These are phyloP conservation scores for Pentalonia nigronervosa DNA, from an alignment of 1,140 invertebrate species.

Conservation along the genomic window DNA sequence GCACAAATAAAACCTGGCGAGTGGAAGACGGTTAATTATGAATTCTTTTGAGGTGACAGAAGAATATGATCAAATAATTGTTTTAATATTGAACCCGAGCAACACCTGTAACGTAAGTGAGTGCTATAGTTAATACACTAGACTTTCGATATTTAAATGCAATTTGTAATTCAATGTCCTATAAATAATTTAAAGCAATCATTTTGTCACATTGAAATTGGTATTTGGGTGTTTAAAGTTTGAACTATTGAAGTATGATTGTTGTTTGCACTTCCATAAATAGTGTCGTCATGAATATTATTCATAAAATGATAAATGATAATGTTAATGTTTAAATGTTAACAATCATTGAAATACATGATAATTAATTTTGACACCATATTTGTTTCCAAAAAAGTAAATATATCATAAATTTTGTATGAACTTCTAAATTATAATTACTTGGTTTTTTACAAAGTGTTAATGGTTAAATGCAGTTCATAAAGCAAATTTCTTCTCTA, in stretches of 20 bases:
- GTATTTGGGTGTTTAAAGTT: neutral
- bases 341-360: neutral
- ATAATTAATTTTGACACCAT: neutral
- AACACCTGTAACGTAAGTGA: neutral
- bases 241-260: neutral
- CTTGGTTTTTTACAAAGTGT: neutral
- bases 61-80: neutral
- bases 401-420: neutral
- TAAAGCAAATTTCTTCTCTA: neutral
- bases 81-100: neutral
- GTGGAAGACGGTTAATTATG: neutral
- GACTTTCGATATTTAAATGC: neutral
- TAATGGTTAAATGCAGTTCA: neutral
- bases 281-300: neutral
- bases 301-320: neutral
- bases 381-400: neutral
- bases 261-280: neutral
- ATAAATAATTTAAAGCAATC: constrained; percentile 9
- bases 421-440: neutral
- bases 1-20: neutral
- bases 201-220: neutral
- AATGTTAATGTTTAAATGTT: neutral
- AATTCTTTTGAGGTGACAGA: neutral
- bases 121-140: neutral
- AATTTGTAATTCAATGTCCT: neutral